Base-by-base conservation (phyloP, 2,888 invertebrate species). In the Teinopalpus imperialis region DNA sequence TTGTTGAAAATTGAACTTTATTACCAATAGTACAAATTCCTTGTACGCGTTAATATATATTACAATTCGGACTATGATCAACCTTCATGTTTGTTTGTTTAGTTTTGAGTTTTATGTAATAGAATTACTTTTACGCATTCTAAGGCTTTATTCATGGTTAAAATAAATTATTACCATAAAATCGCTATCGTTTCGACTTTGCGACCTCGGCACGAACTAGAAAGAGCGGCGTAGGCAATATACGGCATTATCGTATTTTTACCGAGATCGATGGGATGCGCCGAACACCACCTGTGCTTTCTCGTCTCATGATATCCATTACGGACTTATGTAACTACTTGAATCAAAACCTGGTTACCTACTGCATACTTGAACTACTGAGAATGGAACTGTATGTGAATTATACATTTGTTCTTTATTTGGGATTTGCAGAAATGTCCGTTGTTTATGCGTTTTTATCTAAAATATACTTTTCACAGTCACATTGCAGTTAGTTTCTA, bases 231-330 rank as follows among this genome's bases (percentile, higher is more conserved):
- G 59, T 64, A 61, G 65, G 66, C 66, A 63, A 66, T 69, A 67
- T 67, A 59, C 57, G 64, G 69, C 62, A 73, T 74, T 71, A 73
- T 74, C 68, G 74, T 72, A 75, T 76, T 77, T 79, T 73, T 74
- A 66, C 67, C 61, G 68, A 73, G 75, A 80, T 80, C 80, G 81
- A 81, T 81, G 75, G 62, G 60, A 56, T 57, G 53, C 58, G 60
- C 51, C 57, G 58, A 60, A 49, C 62, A 48, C 60, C 79, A 77
- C 75, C 75, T 78, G 79, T 59, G 70, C 67, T 68, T 63, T 63
- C 61, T 56, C 64, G 53, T 55, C 54, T 52, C 51, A 51, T 35
- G 48, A 51, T 56, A 52, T 57, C 52, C 53, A 58, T 59, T 53
- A 59, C 46, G 34, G 1, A 31, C 40, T 48, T 51, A 30, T 16